Evolutionary conservation across 2,797 vertebrate species (phyloP).

Genomic region (Macrochelys suwanniensis): DNA sequence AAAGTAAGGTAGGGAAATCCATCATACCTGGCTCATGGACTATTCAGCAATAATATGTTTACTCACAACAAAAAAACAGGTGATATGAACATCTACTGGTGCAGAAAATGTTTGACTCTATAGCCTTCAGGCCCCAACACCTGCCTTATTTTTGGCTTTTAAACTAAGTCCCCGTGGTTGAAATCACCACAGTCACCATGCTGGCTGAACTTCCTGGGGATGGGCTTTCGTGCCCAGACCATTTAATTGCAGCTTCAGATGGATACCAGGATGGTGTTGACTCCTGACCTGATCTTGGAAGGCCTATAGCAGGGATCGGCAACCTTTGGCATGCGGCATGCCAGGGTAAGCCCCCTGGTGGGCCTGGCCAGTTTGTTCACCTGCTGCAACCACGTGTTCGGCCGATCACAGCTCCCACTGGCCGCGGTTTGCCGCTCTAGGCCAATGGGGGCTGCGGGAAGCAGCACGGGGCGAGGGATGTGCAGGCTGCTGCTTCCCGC

Average conservation of each 20-base stretch:
- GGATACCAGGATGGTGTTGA: too few relatives aligned
- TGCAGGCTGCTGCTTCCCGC: too few relatives aligned
- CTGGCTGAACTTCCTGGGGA: not conserved
- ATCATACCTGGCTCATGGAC: not conserved
- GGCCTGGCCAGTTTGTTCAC: too few relatives aligned
- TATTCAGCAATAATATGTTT: not conserved
- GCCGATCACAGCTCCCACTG: too few relatives aligned
- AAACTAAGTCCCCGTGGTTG: not conserved
- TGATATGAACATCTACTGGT: not conserved
- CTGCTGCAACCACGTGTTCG: too few relatives aligned
- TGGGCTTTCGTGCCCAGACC: not conserved
- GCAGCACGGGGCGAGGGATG: too few relatives aligned
- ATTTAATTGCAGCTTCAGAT: not conserved
- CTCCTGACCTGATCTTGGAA: too few relatives aligned
- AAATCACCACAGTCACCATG: not conserved
- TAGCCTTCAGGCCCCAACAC: not conserved
- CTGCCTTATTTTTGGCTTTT: not conserved
- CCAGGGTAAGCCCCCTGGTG: too few relatives aligned
- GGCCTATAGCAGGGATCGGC: too few relatives aligned
- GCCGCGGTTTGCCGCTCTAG: too few relatives aligned
- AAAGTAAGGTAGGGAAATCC: not conserved
- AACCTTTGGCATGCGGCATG: too few relatives aligned
- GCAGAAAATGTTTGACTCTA: not conserved
- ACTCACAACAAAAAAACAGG: not conserved
- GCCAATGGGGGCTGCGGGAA: too few relatives aligned